Evolutionary conservation across 2,797 vertebrate species (phyloP).

Genomic region (Myiotriccus ornatus): DNA sequence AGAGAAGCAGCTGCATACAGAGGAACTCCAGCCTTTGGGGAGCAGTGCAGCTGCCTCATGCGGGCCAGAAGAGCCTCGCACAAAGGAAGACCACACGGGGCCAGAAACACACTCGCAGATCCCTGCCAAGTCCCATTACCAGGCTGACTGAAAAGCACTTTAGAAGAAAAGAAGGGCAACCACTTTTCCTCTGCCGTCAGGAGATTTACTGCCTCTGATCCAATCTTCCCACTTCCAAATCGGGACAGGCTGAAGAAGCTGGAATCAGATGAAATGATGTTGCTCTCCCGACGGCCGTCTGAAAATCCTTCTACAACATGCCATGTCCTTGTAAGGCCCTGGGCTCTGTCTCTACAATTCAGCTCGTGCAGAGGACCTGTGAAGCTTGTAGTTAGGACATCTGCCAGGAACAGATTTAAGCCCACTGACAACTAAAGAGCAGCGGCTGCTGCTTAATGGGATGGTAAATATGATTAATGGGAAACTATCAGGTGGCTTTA

Average conservation of each 20-base stretch:
- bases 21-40: neutral
- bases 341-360: neutral
- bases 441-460: neutral
- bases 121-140: constrained; percentile 6
- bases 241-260: constrained; percentile 16
- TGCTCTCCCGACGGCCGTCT: neutral
- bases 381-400: constrained; percentile 35
- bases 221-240: constrained; percentile 51
- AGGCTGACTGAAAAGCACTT: constrained; percentile 10
- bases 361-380: neutral
- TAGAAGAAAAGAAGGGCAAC: neutral
- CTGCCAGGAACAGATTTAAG: constrained; percentile 49
- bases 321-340: constrained; percentile 68
- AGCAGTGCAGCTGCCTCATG: rapidly evolving
- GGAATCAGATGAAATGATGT: constrained; percentile 40
- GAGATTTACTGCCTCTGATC: constrained; percentile 47
- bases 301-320: constrained; percentile 39
- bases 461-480: neutral
- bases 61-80: neutral
- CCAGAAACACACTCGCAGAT: neutral
- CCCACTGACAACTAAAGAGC: constrained; percentile 14
- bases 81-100: neutral
- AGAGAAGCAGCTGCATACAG: neutral
- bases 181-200: neutral
- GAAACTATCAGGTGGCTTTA: neutral